Evolutionary conservation across 2,797 vertebrate genomes (phyloP), one percentile per base, ranked within the genome.

Genomic region (Paramormyrops hopkinsi): DNA sequence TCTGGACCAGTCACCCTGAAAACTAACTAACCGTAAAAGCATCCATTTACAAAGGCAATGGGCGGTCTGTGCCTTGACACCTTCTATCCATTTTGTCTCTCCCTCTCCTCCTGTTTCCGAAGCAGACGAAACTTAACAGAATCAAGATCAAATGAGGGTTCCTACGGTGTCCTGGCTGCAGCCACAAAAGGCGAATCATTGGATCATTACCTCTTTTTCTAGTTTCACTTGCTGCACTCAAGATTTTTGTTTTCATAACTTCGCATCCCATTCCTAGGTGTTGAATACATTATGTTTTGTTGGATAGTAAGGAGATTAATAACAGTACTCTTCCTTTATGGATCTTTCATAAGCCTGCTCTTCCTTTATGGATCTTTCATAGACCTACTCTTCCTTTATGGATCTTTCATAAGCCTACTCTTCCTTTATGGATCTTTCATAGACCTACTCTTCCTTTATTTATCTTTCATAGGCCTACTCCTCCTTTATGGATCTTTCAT

Each of bases 1-100:
- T 93, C 94, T 90, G 91, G 92, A 92, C 92, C 93, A 94, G 92
- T 91, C 91, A 91, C 91, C 93, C 94, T 94, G 94, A 91, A 93
- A 94, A 93, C 91, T 88, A 93, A 94, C 91, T 91, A 90, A 86
- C 85, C 91, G 91, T 93, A 92, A 90, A 93, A 92, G 91, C 79
- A 86, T 91, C 86, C 62, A 69, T 76, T 89, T 91, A 93, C 90
- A 94, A 93, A 86, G 84, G 87, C 89, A 48, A 85, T 62, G 79
- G 89, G 73, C 87, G 92, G 91, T 91, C 86, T 83, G 89, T 91
- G 90, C 91, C 59, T 83, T 89, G 90, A 89, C 62, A 76, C 46
- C 25, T 92, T 93, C 89, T 86, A 88, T 92, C 90, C 89, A 54
- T 65, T 90, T 86, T 89, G 17, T 88, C n/a, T 93, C 90, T 37